Percentiles rank a stretch among this genome's conserved stretches.
Evolutionary conservation across 92 coral and sea anemone genomes (phyloP).

Genomic region (Blastomussa wellsi): DNA sequence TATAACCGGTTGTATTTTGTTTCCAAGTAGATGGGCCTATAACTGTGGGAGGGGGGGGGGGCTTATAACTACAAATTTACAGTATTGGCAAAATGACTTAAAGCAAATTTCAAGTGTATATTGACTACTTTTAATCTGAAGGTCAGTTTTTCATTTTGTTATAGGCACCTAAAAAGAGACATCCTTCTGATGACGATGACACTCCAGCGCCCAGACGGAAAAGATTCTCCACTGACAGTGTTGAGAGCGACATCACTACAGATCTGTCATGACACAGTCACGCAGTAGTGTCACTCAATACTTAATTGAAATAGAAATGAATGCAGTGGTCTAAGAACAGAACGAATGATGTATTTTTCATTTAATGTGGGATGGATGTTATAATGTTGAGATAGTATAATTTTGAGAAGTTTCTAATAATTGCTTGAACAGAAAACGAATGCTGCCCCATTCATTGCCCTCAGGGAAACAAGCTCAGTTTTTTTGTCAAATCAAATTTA

Average conservation of each 20-base stretch:
- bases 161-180: slow-evolving; percentile 28
- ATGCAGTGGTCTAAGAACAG: background rate
- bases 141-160: background rate
- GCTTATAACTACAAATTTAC: too few relatives aligned
- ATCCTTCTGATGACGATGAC: slow-evolving; percentile 26
- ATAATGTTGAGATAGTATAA: background rate
- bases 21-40: too few relatives aligned
- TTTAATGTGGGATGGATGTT: background rate
- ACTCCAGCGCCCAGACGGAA: slow-evolving; percentile 21
- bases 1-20: too few relatives aligned
- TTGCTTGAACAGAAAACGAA: background rate
- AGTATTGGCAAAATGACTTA: too few relatives aligned
- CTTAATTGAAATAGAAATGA: background rate
- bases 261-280: slow-evolving; percentile 8
- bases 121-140: too few relatives aligned
- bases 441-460: background rate
- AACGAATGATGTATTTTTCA: background rate
- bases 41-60: too few relatives aligned
- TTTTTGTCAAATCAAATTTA: background rate
- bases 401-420: background rate
- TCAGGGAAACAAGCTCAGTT: background rate
- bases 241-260: slow-evolving; percentile 29
- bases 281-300: background rate
- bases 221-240: slow-evolving; percentile 18
- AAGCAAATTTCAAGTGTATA: background rate